Evolutionary conservation across 2,888 invertebrate species (phyloP).

Genomic region (Nemoura dubitans): DNA sequence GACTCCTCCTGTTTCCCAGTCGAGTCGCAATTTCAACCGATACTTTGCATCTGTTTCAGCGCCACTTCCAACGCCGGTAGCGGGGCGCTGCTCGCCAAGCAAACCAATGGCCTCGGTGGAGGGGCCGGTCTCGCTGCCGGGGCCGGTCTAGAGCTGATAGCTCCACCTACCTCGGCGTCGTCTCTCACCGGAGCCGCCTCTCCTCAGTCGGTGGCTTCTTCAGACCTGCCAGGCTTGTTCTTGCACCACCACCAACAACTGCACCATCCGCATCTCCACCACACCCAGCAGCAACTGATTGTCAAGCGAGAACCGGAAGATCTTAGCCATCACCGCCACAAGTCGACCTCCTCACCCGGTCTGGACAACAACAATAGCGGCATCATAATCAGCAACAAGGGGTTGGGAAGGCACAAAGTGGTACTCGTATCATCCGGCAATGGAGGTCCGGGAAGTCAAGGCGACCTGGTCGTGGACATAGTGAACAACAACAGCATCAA

Average conservation of each 20-base stretch:
- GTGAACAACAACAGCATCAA: constrained; percentile 63
- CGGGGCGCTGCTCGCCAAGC: constrained; percentile 68
- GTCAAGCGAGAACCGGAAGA: constrained; percentile 86
- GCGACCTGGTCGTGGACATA: constrained; percentile 63
- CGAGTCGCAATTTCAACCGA: not conserved
- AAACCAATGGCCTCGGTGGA: constrained; percentile 73
- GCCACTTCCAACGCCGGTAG: constrained; percentile 56
- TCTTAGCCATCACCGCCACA: constrained; percentile 74
- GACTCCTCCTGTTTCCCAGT: constrained; percentile 9
- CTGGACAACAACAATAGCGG: constrained; percentile 61
- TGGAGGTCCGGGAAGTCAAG: constrained; percentile 56
- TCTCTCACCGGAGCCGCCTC: constrained; percentile 55
- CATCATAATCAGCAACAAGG: constrained; percentile 67
- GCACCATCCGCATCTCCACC: constrained; percentile 50
- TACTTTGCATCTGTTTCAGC: constrained; percentile 46
- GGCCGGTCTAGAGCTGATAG: constrained; percentile 60
- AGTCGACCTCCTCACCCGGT: constrained; percentile 68
- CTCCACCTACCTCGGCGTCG: constrained; percentile 63
- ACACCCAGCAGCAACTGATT: constrained; percentile 59
- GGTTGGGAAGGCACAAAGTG: constrained; percentile 67
- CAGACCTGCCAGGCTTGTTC: constrained; percentile 65
- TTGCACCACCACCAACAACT: constrained; percentile 55
- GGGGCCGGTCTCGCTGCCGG: constrained; percentile 57
- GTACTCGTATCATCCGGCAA: constrained; percentile 59
- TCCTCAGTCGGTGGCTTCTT: constrained; percentile 63